These are phyloP conservation scores for Esox lucius DNA, from an alignment of 2,797 vertebrate genomes.

Conservation along the genomic window DNA sequence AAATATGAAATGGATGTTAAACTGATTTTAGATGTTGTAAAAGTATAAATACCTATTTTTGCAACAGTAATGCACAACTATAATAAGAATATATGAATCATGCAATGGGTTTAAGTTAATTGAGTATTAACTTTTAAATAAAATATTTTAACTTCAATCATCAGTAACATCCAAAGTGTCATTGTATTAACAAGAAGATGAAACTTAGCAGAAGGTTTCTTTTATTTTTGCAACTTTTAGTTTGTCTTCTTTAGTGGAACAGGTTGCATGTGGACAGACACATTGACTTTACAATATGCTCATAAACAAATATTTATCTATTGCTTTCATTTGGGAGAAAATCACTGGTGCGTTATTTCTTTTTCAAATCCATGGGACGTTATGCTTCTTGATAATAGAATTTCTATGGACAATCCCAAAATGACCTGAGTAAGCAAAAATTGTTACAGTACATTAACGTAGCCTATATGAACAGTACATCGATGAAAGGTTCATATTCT, in stretches of 20 bases:
- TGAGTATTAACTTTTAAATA: too few species aligned
- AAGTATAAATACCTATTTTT: not conserved
- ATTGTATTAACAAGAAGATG: not conserved
- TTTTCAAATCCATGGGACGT: not conserved
- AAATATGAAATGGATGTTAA: not conserved
- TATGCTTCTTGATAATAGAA: not conserved
- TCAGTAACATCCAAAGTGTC: too few species aligned
- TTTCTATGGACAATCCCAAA: not conserved
- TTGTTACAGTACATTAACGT: too few species aligned
- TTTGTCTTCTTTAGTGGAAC: conserved; percentile 14
- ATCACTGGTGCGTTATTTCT: not conserved
- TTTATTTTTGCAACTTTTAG: conserved; percentile 2
- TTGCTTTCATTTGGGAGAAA: not conserved
- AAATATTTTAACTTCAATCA: too few species aligned
- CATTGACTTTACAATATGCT: conserved; percentile 41
- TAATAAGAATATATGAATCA: too few species aligned
- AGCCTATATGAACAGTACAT: not conserved
- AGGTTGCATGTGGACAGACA: conserved; percentile 31
- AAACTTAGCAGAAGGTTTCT: not conserved
- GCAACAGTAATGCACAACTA: too few species aligned
- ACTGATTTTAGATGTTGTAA: not conserved
- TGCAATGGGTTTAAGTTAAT: too few species aligned
- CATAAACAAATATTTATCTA: conserved; percentile 33
- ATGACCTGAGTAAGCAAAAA: too few species aligned
- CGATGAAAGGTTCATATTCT: not conserved